Base-by-base conservation (phyloP, 2,888 invertebrate genomes). In the Cyclophora albipunctata region DNA sequence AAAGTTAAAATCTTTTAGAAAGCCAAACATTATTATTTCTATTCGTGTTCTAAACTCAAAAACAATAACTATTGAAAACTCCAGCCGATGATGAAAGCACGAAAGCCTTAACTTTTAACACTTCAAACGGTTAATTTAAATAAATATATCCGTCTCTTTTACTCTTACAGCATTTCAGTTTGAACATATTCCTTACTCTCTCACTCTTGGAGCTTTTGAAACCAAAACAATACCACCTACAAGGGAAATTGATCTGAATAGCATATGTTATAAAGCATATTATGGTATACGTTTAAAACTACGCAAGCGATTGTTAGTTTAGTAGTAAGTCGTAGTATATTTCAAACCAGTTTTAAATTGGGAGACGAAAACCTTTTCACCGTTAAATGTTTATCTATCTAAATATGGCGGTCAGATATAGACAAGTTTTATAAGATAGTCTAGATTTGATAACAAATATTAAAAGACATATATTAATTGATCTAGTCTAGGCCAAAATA, bases 261-360 rank as follows among this genome's bases (percentile, higher is more conserved):
- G 7, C 40, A 40, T 7, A 6, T 3, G 4, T 40, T 42, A 47
- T 47, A 57, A 54, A 51, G 50, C 48, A 34, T 51, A 48, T 55
- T 53, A 34, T 56, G 4, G 34, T 5, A 43, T 44, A 48, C 42
- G 40, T 49, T 49, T 46, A 50, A 40, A 45, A 7, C 44, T 46
- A 52, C 50, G 46, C 7, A 34, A 34, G 49, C 53, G 53, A 52
- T 52, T 71, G 68, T 75, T 73, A 68, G 69, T 71, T 69, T 68
- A 69, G 73, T 86, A 86, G 86, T 86, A 85, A 75, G 68, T 65
- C 77, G 82, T 86, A 86, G 87, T 86, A 86, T 84, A 70, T 20
- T 20, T 66, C 61, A 75, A 85, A 86, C 86, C 62, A 71, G 86
- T 85, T 85, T 75, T 59, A 63, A 71, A 70, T 63, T 78, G 76